phyloP scores from a whole-genome alignment of 2,888 invertebrate genomes.

The Halictus ligatus region DNA sequence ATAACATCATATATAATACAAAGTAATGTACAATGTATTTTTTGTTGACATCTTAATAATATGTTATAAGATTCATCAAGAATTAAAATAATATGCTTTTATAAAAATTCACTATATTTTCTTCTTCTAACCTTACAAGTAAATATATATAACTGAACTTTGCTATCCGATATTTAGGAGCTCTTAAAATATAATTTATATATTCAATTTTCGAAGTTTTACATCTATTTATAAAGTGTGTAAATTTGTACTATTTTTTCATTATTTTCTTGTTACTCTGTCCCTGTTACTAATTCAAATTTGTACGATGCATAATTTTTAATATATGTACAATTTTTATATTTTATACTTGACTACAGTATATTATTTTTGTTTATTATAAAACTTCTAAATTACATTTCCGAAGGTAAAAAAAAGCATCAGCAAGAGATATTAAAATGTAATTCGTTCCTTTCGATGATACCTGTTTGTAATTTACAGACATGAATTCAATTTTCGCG shows the following conservation, averaged over 20 bases:
- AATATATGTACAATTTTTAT: no score
- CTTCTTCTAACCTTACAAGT: not conserved
- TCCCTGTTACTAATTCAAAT: not conserved
- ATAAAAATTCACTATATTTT: not conserved
- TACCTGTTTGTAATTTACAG: not conserved
- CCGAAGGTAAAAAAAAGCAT: not conserved
- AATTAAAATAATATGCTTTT: not conserved
- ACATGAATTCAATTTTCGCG: constrained; percentile 42
- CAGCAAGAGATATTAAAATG: not conserved
- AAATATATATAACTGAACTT: not conserved
- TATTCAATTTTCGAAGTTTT: no score
- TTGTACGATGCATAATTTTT: no score
- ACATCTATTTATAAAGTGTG: not conserved
- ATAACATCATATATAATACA: not conserved
- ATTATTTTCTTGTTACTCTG: not conserved
- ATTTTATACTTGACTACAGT: no score
- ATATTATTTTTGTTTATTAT: not conserved
- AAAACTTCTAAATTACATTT: not conserved
- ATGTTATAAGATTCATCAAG: not conserved
- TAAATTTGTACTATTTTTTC: not conserved
- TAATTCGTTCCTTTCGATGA: not conserved
- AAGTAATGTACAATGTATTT: constrained; percentile 1
- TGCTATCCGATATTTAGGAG: not conserved
- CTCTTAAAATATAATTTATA: not conserved
- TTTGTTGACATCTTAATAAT: not conserved